Conservation (phyloP, 2,113 vertebrate species). For the Ranitomeya imitator region DNA sequence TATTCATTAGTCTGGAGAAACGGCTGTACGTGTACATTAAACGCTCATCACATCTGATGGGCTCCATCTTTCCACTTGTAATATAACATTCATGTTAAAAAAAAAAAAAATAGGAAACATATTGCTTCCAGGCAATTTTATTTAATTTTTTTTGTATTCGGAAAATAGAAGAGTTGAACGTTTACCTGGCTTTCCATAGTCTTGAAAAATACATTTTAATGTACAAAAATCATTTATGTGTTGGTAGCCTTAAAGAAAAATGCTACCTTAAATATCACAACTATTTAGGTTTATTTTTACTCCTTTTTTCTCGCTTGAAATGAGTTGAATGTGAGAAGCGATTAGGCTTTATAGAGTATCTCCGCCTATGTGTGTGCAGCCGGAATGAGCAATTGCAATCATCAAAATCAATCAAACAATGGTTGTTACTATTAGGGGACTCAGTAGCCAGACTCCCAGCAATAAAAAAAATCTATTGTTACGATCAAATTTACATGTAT, state of each 20-base stretch:
- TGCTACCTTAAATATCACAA: background rate
- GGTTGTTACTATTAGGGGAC: too few relatives aligned
- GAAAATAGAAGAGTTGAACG: background rate
- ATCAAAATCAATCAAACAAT: too few relatives aligned
- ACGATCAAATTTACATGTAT: too few relatives aligned
- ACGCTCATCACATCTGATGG: constrained; percentile 48
- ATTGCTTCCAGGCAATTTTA: constrained; percentile 9
- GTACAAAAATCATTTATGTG: background rate
- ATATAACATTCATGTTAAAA: constrained; percentile 37
- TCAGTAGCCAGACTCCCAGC: too few relatives aligned
- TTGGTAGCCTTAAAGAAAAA: background rate
- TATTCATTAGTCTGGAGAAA: constrained; percentile 45
- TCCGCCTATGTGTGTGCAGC: background rate
- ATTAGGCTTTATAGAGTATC: background rate
- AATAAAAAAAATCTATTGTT: too few relatives aligned
- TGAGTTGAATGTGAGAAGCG: background rate
- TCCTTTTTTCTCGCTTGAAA: background rate
- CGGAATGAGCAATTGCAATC: too few relatives aligned
- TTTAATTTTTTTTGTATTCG: background rate
- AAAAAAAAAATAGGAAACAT: background rate
- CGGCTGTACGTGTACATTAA: background rate
- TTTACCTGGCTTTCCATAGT: background rate
- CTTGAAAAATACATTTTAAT: background rate
- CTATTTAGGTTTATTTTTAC: background rate
- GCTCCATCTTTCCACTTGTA: background rate